phyloP scores from a whole-genome alignment of 2,113 vertebrate species.

The Engraulis encrasicolus region DNA sequence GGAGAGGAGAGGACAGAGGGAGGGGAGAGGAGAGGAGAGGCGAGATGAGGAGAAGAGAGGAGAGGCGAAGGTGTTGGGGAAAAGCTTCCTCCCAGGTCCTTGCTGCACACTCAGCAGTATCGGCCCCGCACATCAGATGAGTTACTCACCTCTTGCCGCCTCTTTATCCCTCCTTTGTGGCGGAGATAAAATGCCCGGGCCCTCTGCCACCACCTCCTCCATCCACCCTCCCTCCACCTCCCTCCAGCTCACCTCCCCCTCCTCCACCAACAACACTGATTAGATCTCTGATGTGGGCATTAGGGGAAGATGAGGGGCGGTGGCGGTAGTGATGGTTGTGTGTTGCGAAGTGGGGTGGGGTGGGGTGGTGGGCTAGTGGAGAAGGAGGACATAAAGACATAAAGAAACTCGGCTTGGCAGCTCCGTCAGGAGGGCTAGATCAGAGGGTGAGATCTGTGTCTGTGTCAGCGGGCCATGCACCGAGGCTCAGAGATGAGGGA shows the following conservation, averaged over 20 bases:
- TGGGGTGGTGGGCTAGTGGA: no score
- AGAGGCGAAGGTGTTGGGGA: no score
- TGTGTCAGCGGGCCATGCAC: background rate
- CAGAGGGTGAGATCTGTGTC: background rate
- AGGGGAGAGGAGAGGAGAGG: no score
- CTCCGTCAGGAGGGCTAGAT: background rate
- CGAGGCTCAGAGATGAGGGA: background rate
- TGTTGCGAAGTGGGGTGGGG: background rate
- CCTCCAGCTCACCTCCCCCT: no score
- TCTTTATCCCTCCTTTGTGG: slow-evolving; percentile 47
- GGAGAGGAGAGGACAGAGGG: no score
- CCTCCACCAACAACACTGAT: slow-evolving; percentile 16
- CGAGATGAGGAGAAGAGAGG: no score
- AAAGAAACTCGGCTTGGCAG: background rate
- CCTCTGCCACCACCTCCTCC: background rate
- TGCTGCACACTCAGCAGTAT: slow-evolving; percentile 46
- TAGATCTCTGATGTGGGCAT: slow-evolving; percentile 41
- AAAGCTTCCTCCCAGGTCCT: slow-evolving; percentile 25
- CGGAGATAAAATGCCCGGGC: slow-evolving; percentile 37
- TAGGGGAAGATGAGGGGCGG: background rate
- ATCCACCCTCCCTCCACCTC: no score
- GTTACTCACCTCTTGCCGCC: slow-evolving; percentile 42
- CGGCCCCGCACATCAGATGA: slow-evolving; percentile 46
- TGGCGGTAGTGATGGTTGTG: no score
- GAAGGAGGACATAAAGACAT: background rate